These are phyloP conservation scores for Meta bourneti DNA, from an alignment of 2,888 invertebrate species.

Conservation along the genomic window DNA sequence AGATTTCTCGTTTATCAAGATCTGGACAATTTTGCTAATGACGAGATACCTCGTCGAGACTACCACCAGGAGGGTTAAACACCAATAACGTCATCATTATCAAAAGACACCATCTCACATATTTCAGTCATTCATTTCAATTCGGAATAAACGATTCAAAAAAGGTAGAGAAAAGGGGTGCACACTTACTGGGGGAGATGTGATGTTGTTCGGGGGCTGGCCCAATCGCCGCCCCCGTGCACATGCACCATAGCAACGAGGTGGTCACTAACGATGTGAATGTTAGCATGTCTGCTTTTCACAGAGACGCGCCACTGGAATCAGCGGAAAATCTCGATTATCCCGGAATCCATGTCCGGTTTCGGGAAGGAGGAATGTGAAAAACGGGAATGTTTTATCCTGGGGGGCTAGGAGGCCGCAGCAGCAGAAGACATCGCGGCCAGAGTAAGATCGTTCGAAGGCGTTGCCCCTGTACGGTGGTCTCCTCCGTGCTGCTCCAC, in stretches of 20 bases:
- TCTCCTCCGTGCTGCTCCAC: neutral
- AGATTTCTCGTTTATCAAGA: no score
- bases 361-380: neutral
- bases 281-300: neutral
- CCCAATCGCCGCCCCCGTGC: neutral
- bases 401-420: neutral
- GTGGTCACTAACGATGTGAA: conserved; percentile 8
- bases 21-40: no score
- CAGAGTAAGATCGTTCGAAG: neutral
- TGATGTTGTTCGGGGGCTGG: conserved; percentile 4
- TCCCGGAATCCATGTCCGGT: neutral
- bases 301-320: neutral
- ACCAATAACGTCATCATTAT: no score
- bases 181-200: conserved; percentile 50
- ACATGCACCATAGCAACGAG: conserved; percentile 47
- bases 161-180: neutral
- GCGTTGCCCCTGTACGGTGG: conserved; percentile 16
- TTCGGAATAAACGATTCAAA: neutral
- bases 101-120: no score
- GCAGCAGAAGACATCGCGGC: neutral
- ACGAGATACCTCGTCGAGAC: no score
- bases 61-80: no score
- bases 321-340: neutral
- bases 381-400: neutral
- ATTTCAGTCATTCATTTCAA: neutral